phyloP scores from a whole-genome alignment of 23 tunicate genomes.

The Trididemnum nubilum region DNA sequence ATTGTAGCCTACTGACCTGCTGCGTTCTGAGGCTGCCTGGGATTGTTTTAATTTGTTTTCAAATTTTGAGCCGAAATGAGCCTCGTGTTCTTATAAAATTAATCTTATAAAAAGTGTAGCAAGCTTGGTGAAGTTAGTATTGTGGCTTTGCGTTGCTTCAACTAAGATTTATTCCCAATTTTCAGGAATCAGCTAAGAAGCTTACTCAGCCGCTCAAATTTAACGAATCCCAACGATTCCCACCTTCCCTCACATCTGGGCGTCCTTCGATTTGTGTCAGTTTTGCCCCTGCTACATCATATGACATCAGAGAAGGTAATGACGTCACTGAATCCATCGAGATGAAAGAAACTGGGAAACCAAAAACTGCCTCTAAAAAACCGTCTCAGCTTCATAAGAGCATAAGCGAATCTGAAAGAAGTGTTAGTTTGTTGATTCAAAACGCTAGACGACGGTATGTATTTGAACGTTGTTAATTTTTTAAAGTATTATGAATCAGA shows the following conservation, averaged over 20 bases:
- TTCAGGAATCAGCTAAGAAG: neutral
- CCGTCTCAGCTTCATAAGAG: constrained; percentile 39
- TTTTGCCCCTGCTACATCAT: constrained; percentile 29
- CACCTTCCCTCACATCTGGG: neutral
- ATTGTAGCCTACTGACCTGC: too few species aligned
- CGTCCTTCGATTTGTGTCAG: constrained; percentile 70
- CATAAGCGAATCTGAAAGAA: constrained; percentile 45
- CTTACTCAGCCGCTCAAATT: neutral
- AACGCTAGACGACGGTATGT: constrained; percentile 41
- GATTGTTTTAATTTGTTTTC: too few species aligned
- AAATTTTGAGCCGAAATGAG: too few species aligned
- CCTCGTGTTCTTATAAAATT: too few species aligned
- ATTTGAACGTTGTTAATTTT: neutral
- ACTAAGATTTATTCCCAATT: too few species aligned
- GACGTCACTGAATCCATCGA: too few species aligned
- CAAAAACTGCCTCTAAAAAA: neutral
- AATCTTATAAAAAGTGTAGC: too few species aligned
- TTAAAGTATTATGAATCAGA: too few species aligned
- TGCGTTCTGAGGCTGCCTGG: too few species aligned
- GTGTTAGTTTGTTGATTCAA: constrained; percentile 47
- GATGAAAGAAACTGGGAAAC: neutral
- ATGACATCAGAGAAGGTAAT: neutral
- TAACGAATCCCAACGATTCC: neutral
- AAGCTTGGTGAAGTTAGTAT: too few species aligned
- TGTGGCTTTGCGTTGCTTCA: too few species aligned